Percentiles rank a stretch among this genome's conserved stretches.
Conservation (phyloP, 2,888 invertebrate genomes). For the Fissipunctia ypsillon region DNA sequence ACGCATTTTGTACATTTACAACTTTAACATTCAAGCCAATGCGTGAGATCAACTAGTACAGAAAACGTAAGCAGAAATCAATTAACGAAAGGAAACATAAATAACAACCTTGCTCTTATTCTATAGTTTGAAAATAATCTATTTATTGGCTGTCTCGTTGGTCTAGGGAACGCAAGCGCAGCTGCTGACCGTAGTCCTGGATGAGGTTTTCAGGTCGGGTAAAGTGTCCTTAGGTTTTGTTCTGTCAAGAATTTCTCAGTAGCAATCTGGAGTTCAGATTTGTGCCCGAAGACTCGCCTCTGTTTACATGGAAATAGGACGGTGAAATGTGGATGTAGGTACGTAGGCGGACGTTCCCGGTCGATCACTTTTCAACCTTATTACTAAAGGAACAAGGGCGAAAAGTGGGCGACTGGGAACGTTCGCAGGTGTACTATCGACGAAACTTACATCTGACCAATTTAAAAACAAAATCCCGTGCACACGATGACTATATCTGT, state of each 20-base stretch:
- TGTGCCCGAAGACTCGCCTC: too few relatives aligned
- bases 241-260: not conserved
- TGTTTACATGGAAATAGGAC: too few relatives aligned
- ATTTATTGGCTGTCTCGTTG: not conserved
- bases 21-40: not conserved
- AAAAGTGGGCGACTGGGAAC: too few relatives aligned
- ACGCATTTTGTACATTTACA: not conserved
- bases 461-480: too few relatives aligned
- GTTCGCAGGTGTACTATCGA: too few relatives aligned
- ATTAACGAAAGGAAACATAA: constrained; percentile 40
- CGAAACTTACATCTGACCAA: too few relatives aligned
- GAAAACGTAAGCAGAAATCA: constrained; percentile 27
- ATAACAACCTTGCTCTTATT: constrained; percentile 35
- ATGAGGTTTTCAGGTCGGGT: not conserved
- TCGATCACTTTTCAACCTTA: too few relatives aligned
- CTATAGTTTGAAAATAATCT: constrained; percentile 10
- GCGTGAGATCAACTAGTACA: constrained; percentile 11
- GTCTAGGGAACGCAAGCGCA: too few relatives aligned
- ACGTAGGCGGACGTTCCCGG: too few relatives aligned
- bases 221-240: not conserved
- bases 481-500: too few relatives aligned
- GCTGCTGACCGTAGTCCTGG: not conserved
- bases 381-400: too few relatives aligned
- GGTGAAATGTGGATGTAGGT: too few relatives aligned
- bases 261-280: not conserved